Evolutionary conservation across 2,797 vertebrate species (phyloP).

Genomic region (Rhincodon typus): DNA sequence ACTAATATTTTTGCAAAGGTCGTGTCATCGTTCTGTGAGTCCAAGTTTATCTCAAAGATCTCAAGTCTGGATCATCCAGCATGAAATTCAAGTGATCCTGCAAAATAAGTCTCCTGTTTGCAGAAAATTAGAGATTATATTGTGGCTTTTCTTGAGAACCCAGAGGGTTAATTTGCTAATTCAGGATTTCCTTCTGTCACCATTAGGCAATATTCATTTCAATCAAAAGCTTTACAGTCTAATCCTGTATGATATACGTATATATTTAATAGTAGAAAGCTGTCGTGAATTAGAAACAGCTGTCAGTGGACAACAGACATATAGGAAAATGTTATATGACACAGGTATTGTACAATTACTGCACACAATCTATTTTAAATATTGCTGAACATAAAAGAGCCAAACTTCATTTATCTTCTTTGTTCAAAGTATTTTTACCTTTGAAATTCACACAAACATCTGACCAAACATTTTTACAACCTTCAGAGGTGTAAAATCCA

Average conservation of each 20-base stretch:
- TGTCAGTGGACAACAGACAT: not conserved
- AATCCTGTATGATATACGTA: not conserved
- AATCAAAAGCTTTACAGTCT: not conserved
- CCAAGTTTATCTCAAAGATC: not conserved
- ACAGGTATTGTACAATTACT: not conserved
- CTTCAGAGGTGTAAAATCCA: no score
- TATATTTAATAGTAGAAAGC: not conserved
- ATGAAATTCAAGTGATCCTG: not conserved
- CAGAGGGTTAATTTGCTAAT: no score
- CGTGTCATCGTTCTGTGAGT: not conserved
- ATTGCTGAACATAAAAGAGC: no score
- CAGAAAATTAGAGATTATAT: not conserved
- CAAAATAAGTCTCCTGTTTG: not conserved
- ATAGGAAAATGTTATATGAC: not conserved
- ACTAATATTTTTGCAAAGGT: no score
- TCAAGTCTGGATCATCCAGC: not conserved
- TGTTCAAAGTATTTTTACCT: no score
- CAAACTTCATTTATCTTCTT: no score
- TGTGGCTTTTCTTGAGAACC: not conserved
- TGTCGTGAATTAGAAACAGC: not conserved
- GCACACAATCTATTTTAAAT: no score
- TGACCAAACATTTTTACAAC: no score
- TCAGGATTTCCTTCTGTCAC: no score
- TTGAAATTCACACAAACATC: no score
- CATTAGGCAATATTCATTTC: no score